A percentile compares a stretch with the other conserved stretches of the same genome.
These are phyloP conservation scores for Euleptes europaea DNA, from an alignment of 2,113 vertebrate species.

Conservation along the genomic window DNA sequence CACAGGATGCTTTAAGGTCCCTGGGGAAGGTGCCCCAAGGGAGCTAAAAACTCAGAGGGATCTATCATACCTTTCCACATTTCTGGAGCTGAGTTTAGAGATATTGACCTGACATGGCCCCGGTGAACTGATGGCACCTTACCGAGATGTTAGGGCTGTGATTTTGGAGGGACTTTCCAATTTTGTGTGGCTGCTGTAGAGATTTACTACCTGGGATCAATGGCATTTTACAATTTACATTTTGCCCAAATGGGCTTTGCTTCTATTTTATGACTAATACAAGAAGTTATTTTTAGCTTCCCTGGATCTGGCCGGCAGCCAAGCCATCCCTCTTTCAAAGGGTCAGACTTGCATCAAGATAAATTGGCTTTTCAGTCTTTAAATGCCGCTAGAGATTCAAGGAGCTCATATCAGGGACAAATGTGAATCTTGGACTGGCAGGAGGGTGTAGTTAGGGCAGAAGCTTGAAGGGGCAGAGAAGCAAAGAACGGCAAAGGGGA, in stretches of 20 bases:
- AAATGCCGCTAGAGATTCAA: constrained; percentile 11
- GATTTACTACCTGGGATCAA: not conserved
- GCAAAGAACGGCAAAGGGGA: not conserved
- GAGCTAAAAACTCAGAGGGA: not conserved
- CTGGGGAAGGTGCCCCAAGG: not conserved
- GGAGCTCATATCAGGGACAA: not conserved
- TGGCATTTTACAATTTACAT: constrained; percentile 6
- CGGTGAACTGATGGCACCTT: not conserved
- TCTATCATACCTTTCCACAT: not conserved
- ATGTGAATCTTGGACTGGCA: constrained; percentile 7
- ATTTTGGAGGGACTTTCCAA: not conserved
- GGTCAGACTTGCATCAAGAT: constrained; percentile 27
- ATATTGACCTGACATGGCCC: not conserved
- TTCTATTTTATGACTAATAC: constrained; percentile 15
- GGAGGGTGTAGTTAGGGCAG: not conserved
- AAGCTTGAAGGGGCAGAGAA: not conserved
- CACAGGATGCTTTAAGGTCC: not conserved
- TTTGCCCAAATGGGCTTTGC: not conserved
- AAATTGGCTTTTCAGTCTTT: constrained; percentile 27
- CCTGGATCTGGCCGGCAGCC: constrained; percentile 2
- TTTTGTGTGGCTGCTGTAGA: not conserved
- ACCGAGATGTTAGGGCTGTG: not conserved
- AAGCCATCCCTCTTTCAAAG: constrained; percentile 5
- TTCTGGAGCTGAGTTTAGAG: not conserved
- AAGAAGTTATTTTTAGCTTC: constrained; percentile 19